Evolutionary conservation across 2,797 vertebrate genomes (phyloP).

Genomic region (Pseudomugil gertrudae): DNA sequence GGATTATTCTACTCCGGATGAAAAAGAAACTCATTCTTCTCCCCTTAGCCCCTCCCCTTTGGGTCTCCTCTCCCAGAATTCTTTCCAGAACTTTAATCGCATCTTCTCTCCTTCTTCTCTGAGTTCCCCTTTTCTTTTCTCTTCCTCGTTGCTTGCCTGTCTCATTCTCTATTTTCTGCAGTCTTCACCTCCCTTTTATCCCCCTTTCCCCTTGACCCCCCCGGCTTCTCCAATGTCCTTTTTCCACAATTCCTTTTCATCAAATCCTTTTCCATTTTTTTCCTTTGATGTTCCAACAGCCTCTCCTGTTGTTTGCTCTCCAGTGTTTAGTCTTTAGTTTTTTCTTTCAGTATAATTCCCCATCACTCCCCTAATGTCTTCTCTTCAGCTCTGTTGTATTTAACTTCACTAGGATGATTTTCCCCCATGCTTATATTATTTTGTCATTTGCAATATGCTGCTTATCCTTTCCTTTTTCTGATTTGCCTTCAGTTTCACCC

Average conservation of each 20-base stretch:
- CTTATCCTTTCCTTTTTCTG: slow-evolving; percentile 2
- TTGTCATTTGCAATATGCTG: not conserved
- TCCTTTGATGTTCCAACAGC: slow-evolving; percentile 49
- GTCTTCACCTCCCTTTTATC: slow-evolving; percentile 53
- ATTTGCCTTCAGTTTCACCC: slow-evolving; percentile 13
- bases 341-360: slow-evolving; percentile 14
- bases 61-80: slow-evolving; percentile 40
- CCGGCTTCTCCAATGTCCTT: slow-evolving; percentile 33
- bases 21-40: slow-evolving; percentile 62
- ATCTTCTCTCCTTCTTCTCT: slow-evolving; percentile 48
- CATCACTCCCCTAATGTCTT: slow-evolving; percentile 7
- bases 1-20: slow-evolving; percentile 67
- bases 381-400: slow-evolving; percentile 11
- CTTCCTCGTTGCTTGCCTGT: slow-evolving; percentile 51
- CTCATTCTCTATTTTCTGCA: slow-evolving; percentile 44
- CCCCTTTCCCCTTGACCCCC: slow-evolving; percentile 51
- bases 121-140: slow-evolving; percentile 38
- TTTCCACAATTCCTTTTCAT: slow-evolving; percentile 32
- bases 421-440: slow-evolving; percentile 6
- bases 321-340: slow-evolving; percentile 12
- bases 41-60: slow-evolving; percentile 44
- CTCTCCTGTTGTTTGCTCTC: slow-evolving; percentile 32
- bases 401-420: slow-evolving; percentile 4
- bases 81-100: slow-evolving; percentile 63
- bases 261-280: slow-evolving; percentile 19